A percentile compares a stretch with the other conserved stretches of the same genome.
phyloP scores from a whole-genome alignment of 2,797 vertebrate species.

The Poeciliopsis gracilis region DNA sequence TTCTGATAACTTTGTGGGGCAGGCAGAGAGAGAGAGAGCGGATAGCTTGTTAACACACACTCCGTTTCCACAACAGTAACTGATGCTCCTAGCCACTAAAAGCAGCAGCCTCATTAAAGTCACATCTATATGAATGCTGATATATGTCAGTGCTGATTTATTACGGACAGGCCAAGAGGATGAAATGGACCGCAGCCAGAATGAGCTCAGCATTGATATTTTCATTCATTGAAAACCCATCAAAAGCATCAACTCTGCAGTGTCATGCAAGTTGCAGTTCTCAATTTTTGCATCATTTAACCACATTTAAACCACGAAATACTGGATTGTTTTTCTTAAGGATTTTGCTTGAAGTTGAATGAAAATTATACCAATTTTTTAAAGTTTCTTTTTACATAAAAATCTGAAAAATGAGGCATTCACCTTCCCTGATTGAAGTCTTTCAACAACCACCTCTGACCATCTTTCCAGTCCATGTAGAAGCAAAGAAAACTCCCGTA shows the following conservation, averaged over 20 bases:
- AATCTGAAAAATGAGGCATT: neutral
- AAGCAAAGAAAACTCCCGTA: neutral
- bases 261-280: neutral
- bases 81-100: conserved; percentile 50
- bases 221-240: conserved; percentile 22
- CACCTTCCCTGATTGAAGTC: neutral
- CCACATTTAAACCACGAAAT: neutral
- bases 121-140: conserved; percentile 39
- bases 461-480: neutral
- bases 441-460: neutral
- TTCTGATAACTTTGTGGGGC: conserved; percentile 49
- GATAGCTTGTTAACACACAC: conserved; percentile 15
- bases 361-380: neutral
- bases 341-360: neutral
- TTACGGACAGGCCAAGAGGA: conserved; percentile 35
- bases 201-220: conserved; percentile 23
- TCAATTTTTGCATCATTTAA: neutral
- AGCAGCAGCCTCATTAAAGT: conserved; percentile 51
- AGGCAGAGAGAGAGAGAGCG: conserved; percentile 5
- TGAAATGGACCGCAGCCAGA: conserved; percentile 41
- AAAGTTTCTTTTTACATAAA: neutral
- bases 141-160: conserved; percentile 47
- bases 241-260: neutral
- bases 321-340: neutral
- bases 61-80: conserved; percentile 56